Percentiles rank a stretch among this genome's conserved stretches.
phyloP scores from a whole-genome alignment of 2,888 invertebrate genomes.

The Malthinus seriepunctatus region DNA sequence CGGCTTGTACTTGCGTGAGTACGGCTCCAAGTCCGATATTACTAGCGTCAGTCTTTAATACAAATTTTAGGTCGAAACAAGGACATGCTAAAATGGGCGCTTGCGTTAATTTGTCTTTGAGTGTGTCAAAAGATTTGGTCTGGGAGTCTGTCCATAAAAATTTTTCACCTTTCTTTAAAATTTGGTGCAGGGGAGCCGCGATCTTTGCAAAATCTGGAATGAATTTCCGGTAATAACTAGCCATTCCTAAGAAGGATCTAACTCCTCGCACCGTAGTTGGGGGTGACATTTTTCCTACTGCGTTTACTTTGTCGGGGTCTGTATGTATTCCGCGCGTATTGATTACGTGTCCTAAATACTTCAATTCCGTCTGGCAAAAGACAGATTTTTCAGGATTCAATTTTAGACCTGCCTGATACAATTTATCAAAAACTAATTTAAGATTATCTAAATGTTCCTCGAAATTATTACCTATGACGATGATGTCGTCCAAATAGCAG shows the following conservation, averaged over 20 bases:
- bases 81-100: conserved; percentile 1
- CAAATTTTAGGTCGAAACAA: neutral
- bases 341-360: conserved; percentile 1
- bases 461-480: too few species aligned
- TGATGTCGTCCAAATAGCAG: too few species aligned
- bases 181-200: neutral
- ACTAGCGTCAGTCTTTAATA: conserved; percentile 12
- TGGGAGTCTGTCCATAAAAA: neutral
- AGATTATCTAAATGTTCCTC: neutral
- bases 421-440: neutral
- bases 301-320: conserved; percentile 31
- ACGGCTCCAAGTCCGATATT: conserved; percentile 8
- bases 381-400: neutral
- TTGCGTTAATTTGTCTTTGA: neutral
- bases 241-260: conserved; percentile 27
- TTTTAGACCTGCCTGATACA: neutral
- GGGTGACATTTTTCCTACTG: conserved; percentile 21
- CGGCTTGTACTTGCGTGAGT: neutral
- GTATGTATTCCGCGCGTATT: conserved; percentile 16
- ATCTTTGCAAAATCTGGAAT: neutral
- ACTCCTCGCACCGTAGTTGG: conserved; percentile 20
- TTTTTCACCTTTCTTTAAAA: neutral
- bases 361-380: neutral
- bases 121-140: neutral
- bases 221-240: conserved; percentile 28